Base-by-base conservation (phyloP, 2,797 vertebrate genomes). In the Leuciscus waleckii region DNA sequence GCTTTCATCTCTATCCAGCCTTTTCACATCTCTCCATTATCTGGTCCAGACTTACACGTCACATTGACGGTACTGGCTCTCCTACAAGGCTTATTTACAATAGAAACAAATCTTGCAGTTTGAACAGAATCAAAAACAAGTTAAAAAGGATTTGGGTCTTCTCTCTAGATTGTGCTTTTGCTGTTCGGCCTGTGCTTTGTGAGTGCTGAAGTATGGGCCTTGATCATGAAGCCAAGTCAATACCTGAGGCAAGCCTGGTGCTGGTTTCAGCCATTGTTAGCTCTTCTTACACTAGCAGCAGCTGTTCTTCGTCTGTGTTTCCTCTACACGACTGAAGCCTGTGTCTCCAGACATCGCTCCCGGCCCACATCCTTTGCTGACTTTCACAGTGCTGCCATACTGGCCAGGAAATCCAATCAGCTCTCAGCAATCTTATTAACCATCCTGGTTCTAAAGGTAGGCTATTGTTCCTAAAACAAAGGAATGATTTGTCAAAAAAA, bases 361-460 rank as follows among this genome's bases (percentile, higher is more conserved):
- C 75, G 91, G 6, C 91, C 90, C 0, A 85, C 91, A 29, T 61
- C 16, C 68, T 94, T 94, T 79, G 90, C 93, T 54, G 81, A 89
- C 89, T 94, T 97, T 90, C 93, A 94, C 69, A 82, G 83, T 1
- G 90, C 91, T 1, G 94, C 94, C 51, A 41, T 90, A 16, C 86
- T 95, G 85, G 90, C 92, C 21, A 89, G 88, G 39, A 77, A 32
- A 35, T 93, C 93, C 78, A 94, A 92, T 41, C 91, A 94, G 86
- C 89, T 94, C 65, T 93, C 94, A 0, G 95, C 95, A 4, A 51
- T 95, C 65, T 88, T 96, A 74, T 92, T 95, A 61, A 94, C 93
- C 23, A 65, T 96, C 32, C 92, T 96, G 39, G 83, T 93, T 81
- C 79, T 95, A 2, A 95, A 96, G 94, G 95, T 95, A 49, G 46